These are phyloP conservation scores for Drosophila pectinifera DNA, from an alignment of 1,140 invertebrate species.

Conservation along the genomic window DNA sequence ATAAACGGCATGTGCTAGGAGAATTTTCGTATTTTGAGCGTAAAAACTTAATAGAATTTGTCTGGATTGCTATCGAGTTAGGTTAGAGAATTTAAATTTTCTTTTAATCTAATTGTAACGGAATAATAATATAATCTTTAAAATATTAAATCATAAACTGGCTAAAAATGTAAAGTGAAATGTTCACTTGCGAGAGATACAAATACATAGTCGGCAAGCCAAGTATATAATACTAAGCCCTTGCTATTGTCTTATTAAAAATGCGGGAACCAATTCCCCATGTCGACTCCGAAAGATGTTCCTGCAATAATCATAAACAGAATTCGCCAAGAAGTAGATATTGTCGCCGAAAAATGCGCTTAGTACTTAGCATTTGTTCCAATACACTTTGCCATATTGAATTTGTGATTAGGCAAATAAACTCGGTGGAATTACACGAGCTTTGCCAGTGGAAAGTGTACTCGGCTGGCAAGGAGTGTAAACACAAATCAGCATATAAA, in stretches of 20 bases:
- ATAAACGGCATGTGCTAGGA: not conserved
- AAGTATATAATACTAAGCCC: not conserved
- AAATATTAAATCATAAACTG: too few relatives aligned
- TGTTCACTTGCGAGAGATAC: not conserved
- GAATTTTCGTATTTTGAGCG: not conserved
- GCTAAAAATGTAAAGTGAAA: not conserved
- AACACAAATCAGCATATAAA: constrained; percentile 58
- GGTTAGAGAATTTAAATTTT: not conserved
- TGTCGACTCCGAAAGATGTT: not conserved
- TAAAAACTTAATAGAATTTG: not conserved
- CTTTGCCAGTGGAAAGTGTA: constrained; percentile 62
- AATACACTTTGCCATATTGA: constrained; percentile 81
- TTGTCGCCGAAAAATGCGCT: constrained; percentile 42
- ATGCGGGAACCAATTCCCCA: constrained; percentile 61
- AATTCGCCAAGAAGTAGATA: constrained; percentile 31
- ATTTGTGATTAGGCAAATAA: constrained; percentile 82
- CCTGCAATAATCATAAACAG: constrained; percentile 55
- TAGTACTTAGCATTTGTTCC: constrained; percentile 64
- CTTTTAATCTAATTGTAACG: not conserved
- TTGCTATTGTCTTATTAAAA: constrained; percentile 39
- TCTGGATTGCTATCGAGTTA: not conserved
- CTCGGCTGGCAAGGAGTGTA: constrained; percentile 31
- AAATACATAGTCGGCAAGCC: too few relatives aligned
- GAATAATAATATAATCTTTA: too few relatives aligned
- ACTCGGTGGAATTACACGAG: constrained; percentile 70